Base-by-base conservation (phyloP, 2,113 vertebrate species). In the Riparia riparia region DNA sequence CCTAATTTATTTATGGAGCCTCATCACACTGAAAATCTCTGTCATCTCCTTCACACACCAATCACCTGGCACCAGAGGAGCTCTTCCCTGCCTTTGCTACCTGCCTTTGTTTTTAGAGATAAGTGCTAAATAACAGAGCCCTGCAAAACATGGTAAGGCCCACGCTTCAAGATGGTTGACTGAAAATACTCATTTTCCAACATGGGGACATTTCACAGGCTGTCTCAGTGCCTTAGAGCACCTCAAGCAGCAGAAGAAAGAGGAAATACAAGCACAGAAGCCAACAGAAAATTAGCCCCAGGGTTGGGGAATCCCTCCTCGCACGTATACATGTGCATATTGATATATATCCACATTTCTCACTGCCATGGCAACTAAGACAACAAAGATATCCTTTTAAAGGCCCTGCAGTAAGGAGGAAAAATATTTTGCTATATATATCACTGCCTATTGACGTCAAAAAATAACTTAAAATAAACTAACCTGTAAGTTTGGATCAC, bases 371-470 rank as follows among this genome's bases (percentile, higher is more conserved):
- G 97, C 94, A 97, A 97, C 95, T 76, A 73, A 80, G 70, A 92
- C 85, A 97, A 97, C 93, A 96, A 93, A 97, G 94, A 96, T 96
- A 92, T 76, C 78, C 89, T 96, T 96, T 97, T 95, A 96, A 97
- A 97, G 77, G 89, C 61, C 56, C 54, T 82, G 93, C 9, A 53
- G 91, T 89, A 86, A 96, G 89, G 65, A 95, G 83, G 93, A 93
- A 95, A 97, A 97, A 96, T 95, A 97, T 95, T 96, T 96, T 87
- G 91, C 95, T 97, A 97, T 93, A 95, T 96, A 96, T 96, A 97
- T 91, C 94, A 2, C 89, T 8, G 79, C 84, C 73, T 84, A 94
- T 83, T 96, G 94, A 93, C 79, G 50, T 97, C 95, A 92, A 82
- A 89, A 97, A 95, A 95, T 92, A 91, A 94, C 89, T 95, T 92